These are phyloP conservation scores for Lycophotia porphyrea DNA, from an alignment of 2,888 invertebrate genomes.

Conservation along the genomic window DNA sequence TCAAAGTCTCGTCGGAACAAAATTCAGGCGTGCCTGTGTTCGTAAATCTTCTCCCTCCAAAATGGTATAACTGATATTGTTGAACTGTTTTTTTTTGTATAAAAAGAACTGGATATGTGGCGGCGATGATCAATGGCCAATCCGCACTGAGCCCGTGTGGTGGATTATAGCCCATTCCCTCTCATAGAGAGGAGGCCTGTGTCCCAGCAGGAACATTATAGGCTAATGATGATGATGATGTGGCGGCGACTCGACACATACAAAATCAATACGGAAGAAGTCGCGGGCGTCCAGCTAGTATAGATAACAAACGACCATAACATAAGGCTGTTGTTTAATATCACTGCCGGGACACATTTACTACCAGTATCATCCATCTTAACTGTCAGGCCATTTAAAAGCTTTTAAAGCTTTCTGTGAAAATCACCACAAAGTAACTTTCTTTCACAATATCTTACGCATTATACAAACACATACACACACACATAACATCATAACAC, in stretches of 20 bases:
- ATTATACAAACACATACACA: no score
- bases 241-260: neutral
- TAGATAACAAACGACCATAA: neutral
- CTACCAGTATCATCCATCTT: constrained; percentile 38
- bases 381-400: constrained; percentile 28
- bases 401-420: constrained; percentile 21
- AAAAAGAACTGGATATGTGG: no score
- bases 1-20: neutral
- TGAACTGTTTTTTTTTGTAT: no score
- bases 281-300: neutral
- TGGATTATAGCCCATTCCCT: no score
- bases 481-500: no score
- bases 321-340: constrained; percentile 11
- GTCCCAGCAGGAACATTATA: no score
- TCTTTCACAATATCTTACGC: neutral
- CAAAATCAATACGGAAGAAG: neutral
- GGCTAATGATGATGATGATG: no score
- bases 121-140: no score
- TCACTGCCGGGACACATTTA: constrained; percentile 22
- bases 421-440: neutral
- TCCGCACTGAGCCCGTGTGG: no score
- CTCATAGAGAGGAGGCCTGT: no score
- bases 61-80: no score
- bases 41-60: neutral
- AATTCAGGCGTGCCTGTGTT: neutral